Percentiles rank a stretch among this genome's conserved stretches.
phyloP scores from a whole-genome alignment of 2,888 invertebrate species.

The Ormyrus thymus region DNA sequence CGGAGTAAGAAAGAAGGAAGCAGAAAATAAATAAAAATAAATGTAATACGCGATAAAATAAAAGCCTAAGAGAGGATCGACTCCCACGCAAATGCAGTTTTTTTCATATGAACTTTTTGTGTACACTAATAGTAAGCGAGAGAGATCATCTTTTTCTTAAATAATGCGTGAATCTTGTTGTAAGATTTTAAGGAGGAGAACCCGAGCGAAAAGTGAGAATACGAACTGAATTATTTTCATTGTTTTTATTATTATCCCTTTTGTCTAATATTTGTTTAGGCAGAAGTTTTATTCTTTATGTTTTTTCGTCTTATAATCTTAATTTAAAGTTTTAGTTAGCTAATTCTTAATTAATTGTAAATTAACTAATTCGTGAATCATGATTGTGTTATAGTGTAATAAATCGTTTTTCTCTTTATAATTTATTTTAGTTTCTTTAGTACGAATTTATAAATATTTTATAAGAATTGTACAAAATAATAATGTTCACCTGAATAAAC shows the following conservation, averaged over 20 bases:
- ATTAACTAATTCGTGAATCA: constrained; percentile 47
- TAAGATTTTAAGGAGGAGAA: constrained; percentile 30
- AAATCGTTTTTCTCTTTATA: constrained; percentile 48
- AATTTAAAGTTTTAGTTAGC: constrained; percentile 52
- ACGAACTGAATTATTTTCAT: constrained; percentile 52
- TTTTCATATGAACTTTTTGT: constrained; percentile 33
- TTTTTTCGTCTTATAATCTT: constrained; percentile 40
- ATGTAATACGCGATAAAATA: constrained; percentile 44
- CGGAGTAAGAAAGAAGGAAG: constrained; percentile 57
- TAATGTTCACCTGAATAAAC: constrained; percentile 52
- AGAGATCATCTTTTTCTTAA: constrained; percentile 47
- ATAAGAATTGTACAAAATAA: constrained; percentile 55
- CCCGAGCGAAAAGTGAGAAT: constrained; percentile 53
- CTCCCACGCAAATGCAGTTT: constrained; percentile 36
- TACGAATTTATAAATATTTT: constrained; percentile 51
- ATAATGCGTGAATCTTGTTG: constrained; percentile 38
- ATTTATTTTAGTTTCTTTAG: constrained; percentile 54
- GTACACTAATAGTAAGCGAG: constrained; percentile 22
- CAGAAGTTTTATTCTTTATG: constrained; percentile 42
- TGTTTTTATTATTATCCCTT: constrained; percentile 42
- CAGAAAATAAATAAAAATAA: constrained; percentile 46
- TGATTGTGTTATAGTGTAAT: constrained; percentile 54
- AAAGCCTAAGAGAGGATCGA: constrained; percentile 50
- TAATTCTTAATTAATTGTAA: constrained; percentile 51
- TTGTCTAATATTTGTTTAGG: constrained; percentile 38